Percentiles rank a stretch among this genome's conserved stretches.
Conservation (phyloP, 2,888 invertebrate genomes). For the Gymnocheta viridis region DNA sequence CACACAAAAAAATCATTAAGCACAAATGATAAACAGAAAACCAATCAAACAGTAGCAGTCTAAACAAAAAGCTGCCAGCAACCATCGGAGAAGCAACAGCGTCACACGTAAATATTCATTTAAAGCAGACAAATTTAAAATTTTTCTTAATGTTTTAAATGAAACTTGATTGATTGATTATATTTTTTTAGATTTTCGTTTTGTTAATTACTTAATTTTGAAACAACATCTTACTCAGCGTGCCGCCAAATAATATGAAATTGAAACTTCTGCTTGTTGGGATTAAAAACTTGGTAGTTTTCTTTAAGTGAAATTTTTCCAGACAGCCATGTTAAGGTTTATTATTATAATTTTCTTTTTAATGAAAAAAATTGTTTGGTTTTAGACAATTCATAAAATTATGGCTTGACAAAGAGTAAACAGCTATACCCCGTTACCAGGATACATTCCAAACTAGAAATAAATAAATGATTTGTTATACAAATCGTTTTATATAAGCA, state of each 20-base stretch:
- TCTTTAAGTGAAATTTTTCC: neutral
- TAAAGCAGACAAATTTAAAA: conserved; percentile 20
- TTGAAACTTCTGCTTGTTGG: conserved; percentile 1
- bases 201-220: conserved; percentile 81
- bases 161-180: conserved; percentile 81
- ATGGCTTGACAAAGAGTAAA: too few species aligned
- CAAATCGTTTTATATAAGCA: too few species aligned
- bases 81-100: conserved; percentile 30
- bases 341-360: neutral
- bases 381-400: too few species aligned
- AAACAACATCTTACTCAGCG: conserved; percentile 71
- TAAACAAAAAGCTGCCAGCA: neutral
- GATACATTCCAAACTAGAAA: too few species aligned
- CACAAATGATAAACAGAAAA: neutral
- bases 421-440: too few species aligned
- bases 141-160: conserved; percentile 35
- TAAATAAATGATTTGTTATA: too few species aligned
- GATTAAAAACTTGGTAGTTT: neutral
- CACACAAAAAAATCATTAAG: conserved; percentile 27
- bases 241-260: conserved; percentile 55
- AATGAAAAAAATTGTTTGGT: neutral
- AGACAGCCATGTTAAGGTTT: too few species aligned
- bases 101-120: neutral
- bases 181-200: conserved; percentile 74
- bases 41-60: conserved; percentile 52